Base-by-base conservation (phyloP, 2,113 vertebrate genomes). In the Semicossyphus pulcher region DNA sequence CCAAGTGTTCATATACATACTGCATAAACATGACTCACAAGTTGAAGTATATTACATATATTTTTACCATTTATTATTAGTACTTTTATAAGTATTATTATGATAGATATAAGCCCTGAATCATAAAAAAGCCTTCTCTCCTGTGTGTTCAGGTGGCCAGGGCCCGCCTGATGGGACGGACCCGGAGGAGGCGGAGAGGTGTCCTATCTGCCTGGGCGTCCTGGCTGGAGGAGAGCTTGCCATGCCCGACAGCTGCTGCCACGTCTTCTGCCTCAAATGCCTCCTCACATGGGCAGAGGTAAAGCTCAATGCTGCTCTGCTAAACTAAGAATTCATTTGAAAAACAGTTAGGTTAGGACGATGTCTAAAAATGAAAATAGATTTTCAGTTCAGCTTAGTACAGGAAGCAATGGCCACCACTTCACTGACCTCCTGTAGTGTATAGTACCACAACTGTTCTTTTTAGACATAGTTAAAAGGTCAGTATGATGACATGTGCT, bases 231-330 rank as follows among this genome's bases (percentile, higher is more conserved):
- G 94, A 31, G 96, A 97, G 85, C 88, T 95, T 51, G 97, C 95
- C 67, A 94, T 96, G 89, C 97, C 96, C 6, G 95, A 98, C 91
- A 94, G 91, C 88, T 99, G 98, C 93, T 94, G 85, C 89, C 97
- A 99, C 65, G 88, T 95, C 83, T 99, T 98, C 92, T 99, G 98
- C 89, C 89, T 97, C 67, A 78, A 92, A 81, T 99, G 97, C 80
- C 96, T 99, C 86, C 93, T 99, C 77, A 97, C 95, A 18, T 99
- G 97, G 98, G 96, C 97, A 76, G 95, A 99, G 95, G 98, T 98
- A 92, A 95, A 87, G 74, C 23, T 81, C 51, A n/a, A 6, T 36
- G 2, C 4, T 32, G 10, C 15, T 4, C 1, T 6, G 6, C 21
- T 36, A 14, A 11, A n/a, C 29, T 41, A 41, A 8, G 6, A 65